Percentiles rank a stretch among this genome's conserved stretches.
Evolutionary conservation across 1,140 invertebrate genomes (phyloP).

Genomic region (Bombyx mori): DNA sequence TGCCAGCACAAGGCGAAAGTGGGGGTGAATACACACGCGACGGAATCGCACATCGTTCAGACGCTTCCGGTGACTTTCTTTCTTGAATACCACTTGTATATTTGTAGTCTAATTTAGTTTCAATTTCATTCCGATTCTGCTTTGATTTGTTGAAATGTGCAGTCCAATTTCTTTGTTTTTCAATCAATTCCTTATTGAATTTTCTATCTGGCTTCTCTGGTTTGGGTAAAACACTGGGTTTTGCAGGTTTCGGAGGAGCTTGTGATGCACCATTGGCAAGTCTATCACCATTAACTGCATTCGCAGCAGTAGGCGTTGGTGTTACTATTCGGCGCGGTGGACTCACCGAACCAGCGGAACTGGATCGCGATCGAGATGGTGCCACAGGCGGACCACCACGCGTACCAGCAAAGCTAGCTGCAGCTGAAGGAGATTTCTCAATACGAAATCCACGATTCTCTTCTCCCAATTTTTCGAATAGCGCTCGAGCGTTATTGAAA

Average conservation of each 20-base stretch:
- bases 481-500: slow-evolving; percentile 92
- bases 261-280: slow-evolving; percentile 58
- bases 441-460: slow-evolving; percentile 75
- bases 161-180: slow-evolving; percentile 92
- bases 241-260: slow-evolving; percentile 57
- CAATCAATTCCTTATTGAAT: slow-evolving; percentile 88
- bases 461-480: slow-evolving; percentile 93
- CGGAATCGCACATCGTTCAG: slow-evolving; percentile 51
- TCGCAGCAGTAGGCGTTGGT: slow-evolving; percentile 56
- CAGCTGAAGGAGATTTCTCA: slow-evolving; percentile 66
- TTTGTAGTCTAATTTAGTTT: slow-evolving; percentile 42
- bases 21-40: slow-evolving; percentile 63
- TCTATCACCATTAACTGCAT: slow-evolving; percentile 62
- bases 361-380: slow-evolving; percentile 71
- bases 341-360: slow-evolving; percentile 74
- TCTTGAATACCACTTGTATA: slow-evolving; percentile 37
- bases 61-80: slow-evolving; percentile 45
- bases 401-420: slow-evolving; percentile 60
- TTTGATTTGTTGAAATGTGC: slow-evolving; percentile 87
- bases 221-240: slow-evolving; percentile 72
- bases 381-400: slow-evolving; percentile 40
- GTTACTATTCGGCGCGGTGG: slow-evolving; percentile 62
- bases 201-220: slow-evolving; percentile 86
- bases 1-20: slow-evolving; percentile 49
- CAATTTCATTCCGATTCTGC: slow-evolving; percentile 74